Conservation (phyloP, 1,140 invertebrate genomes). For the Macrobrachium rosenbergii region DNA sequence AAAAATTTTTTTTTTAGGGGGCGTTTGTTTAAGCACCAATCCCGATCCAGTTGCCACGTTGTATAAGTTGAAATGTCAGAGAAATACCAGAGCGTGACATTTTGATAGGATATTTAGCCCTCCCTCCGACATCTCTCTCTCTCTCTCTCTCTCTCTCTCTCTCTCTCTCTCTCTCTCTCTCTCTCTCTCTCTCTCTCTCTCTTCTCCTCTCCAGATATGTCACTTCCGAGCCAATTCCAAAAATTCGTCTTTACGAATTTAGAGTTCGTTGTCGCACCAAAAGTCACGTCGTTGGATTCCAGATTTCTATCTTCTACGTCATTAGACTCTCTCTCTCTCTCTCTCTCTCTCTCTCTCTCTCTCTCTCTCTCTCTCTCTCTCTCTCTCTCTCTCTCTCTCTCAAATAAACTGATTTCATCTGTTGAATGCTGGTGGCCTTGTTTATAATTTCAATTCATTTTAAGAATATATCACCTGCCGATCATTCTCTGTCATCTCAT, state of each 20-base stretch:
- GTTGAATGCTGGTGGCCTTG: no score
- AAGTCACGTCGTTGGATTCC: background rate
- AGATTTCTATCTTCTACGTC: no score
- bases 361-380: constrained; percentile 13
- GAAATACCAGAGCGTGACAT: background rate
- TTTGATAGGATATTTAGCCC: background rate
- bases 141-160: background rate
- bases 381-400: background rate
- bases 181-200: background rate
- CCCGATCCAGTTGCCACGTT: no score
- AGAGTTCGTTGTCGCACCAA: background rate
- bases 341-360: constrained; percentile 30
- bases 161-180: background rate
- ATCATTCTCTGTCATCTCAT: no score
- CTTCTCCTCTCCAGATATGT: background rate
- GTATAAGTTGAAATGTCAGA: no score
- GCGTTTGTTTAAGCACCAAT: no score
- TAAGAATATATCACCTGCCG: no score
- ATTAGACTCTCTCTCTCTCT: constrained; percentile 24
- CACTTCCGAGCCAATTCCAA: background rate
- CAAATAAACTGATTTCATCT: no score
- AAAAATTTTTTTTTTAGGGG: no score
- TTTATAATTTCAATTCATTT: no score
- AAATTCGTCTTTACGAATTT: background rate
- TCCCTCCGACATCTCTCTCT: background rate